Conservation (phyloP, 2,113 vertebrate genomes). For the Clupea harengus region DNA sequence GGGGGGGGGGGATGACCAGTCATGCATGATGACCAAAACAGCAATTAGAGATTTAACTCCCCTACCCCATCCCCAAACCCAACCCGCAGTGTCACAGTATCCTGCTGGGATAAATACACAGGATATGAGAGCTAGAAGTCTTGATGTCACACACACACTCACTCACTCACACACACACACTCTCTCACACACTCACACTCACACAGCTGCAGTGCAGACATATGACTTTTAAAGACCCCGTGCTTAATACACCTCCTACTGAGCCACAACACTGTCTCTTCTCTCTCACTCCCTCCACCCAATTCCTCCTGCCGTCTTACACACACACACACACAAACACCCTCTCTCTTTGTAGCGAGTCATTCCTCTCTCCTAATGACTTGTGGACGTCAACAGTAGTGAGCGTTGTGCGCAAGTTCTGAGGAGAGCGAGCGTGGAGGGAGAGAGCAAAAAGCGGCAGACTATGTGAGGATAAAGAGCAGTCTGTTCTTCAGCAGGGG, state of each 20-base stretch:
- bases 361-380: conserved; percentile 51
- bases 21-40: not conserved
- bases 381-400: conserved; percentile 26
- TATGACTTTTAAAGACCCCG: conserved; percentile 8
- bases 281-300: not conserved
- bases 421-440: not conserved
- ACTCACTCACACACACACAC: not conserved
- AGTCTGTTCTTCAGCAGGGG: not conserved
- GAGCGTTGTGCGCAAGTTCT: not conserved
- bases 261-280: conserved; percentile 35
- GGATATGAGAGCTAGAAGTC: not conserved
- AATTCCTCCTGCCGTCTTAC: no score
- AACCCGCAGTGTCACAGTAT: conserved; percentile 24
- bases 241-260: not conserved
- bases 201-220: conserved; percentile 44
- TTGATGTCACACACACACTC: not conserved
- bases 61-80: not conserved
- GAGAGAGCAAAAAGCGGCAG: not conserved
- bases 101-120: conserved; percentile 34
- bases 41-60: not conserved
- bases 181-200: conserved; percentile 43
- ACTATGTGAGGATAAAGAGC: not conserved
- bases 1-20: not conserved
- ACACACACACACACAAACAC: not conserved
- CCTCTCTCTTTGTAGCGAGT: conserved; percentile 39